phyloP scores from a whole-genome alignment of 2,113 vertebrate species.

The Gavia stellata region DNA sequence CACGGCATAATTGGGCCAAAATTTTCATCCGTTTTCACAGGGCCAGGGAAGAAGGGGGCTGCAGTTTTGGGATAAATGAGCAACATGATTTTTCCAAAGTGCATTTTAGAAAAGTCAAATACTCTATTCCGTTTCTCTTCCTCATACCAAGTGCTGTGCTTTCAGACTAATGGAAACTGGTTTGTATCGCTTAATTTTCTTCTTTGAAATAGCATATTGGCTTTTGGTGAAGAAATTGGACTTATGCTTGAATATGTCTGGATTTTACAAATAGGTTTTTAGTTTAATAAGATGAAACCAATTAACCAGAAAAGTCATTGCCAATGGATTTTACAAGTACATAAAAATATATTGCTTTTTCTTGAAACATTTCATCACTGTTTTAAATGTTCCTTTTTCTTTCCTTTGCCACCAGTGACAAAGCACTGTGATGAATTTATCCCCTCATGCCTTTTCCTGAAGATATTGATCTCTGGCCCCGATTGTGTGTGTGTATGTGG shows the following conservation, averaged over 20 bases:
- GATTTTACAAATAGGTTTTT: constrained; percentile 41
- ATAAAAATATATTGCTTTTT: constrained; percentile 63
- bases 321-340: constrained; percentile 40
- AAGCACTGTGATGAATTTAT: constrained; percentile 8
- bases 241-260: background rate
- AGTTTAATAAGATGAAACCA: constrained; percentile 59
- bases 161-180: background rate
- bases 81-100: background rate
- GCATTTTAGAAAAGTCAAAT: background rate
- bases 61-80: background rate
- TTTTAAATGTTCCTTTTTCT: constrained; percentile 13
- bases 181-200: constrained; percentile 3
- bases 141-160: background rate
- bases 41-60: background rate
- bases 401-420: background rate
- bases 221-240: constrained; percentile 4
- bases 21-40: background rate
- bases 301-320: constrained; percentile 56
- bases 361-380: constrained; percentile 24
- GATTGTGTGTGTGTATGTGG: background rate
- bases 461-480: background rate
- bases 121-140: background rate
- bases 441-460: background rate
- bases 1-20: background rate
- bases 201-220: background rate